These are phyloP conservation scores for Crotalus helleri DNA, from an alignment of 2,113 vertebrate genomes.

Conservation along the genomic window DNA sequence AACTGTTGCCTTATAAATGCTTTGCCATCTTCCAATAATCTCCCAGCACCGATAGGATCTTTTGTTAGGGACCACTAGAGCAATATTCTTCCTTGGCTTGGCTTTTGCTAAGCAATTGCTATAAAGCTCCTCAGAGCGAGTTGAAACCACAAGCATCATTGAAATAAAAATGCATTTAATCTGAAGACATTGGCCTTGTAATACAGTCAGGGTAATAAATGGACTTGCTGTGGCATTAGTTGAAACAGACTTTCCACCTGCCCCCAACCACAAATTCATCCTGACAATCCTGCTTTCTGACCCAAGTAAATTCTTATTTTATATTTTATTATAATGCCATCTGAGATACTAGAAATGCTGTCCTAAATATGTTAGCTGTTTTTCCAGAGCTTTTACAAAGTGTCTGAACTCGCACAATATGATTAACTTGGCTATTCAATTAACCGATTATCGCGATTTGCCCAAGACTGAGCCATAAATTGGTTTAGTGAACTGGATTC, in stretches of 20 bases:
- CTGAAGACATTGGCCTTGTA: not conserved
- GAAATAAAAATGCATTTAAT: conserved; percentile 5
- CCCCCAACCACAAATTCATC: not conserved
- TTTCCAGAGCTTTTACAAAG: not conserved
- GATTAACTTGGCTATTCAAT: not conserved
- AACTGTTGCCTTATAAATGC: not conserved
- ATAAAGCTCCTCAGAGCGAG: not conserved
- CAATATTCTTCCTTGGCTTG: not conserved
- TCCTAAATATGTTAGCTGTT: not conserved
- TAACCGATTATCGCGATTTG: not conserved
- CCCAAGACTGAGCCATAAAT: not conserved
- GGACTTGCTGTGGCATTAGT: not conserved
- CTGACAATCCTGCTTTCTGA: not conserved
- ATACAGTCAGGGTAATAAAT: not conserved
- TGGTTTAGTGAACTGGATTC: not conserved
- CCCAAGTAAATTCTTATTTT: not conserved
- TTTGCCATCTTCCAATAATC: not conserved
- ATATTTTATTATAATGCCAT: not conserved
- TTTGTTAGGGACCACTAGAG: not conserved
- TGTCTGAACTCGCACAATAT: not conserved
- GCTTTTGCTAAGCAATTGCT: not conserved
- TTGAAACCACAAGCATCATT: not conserved
- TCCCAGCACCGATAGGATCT: not conserved
- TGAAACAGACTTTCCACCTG: not conserved
- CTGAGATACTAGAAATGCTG: not conserved